phyloP scores from a whole-genome alignment of 2,888 invertebrate genomes.

The Gandaritis pyraliata region DNA sequence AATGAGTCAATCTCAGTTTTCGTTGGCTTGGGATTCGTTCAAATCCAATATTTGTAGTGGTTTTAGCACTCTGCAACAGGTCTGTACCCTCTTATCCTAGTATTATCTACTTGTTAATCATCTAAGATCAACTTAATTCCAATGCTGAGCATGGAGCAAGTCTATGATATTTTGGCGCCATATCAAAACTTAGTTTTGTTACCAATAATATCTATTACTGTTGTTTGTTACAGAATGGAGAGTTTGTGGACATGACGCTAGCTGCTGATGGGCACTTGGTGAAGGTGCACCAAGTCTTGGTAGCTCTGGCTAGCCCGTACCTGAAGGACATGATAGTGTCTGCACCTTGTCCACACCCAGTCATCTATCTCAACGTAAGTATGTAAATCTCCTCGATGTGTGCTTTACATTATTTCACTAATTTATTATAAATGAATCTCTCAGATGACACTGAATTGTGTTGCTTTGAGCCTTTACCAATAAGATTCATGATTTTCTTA shows the following conservation, averaged over 20 bases:
- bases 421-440: no score
- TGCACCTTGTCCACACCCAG: slow-evolving; percentile 76
- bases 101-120: no score
- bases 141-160: no score
- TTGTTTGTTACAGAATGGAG: slow-evolving; percentile 78
- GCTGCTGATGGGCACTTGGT: slow-evolving; percentile 78
- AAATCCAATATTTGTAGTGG: slow-evolving; percentile 72
- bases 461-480: neutral
- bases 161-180: slow-evolving; percentile 12
- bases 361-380: slow-evolving; percentile 79
- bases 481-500: neutral
- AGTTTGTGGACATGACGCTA: slow-evolving; percentile 79
- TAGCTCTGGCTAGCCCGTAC: slow-evolving; percentile 77
- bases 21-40: slow-evolving; percentile 73
- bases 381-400: no score
- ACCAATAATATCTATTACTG: no score
- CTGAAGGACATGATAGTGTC: slow-evolving; percentile 74
- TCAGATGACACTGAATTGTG: no score
- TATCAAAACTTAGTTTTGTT: neutral
- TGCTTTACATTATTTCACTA: no score
- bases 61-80: slow-evolving; percentile 76
- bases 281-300: slow-evolving; percentile 72
- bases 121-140: no score
- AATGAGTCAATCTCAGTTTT: slow-evolving; percentile 37
- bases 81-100: slow-evolving; percentile 39